phyloP scores from a whole-genome alignment of 2,888 invertebrate genomes.

The Rhagonycha fulva region DNA sequence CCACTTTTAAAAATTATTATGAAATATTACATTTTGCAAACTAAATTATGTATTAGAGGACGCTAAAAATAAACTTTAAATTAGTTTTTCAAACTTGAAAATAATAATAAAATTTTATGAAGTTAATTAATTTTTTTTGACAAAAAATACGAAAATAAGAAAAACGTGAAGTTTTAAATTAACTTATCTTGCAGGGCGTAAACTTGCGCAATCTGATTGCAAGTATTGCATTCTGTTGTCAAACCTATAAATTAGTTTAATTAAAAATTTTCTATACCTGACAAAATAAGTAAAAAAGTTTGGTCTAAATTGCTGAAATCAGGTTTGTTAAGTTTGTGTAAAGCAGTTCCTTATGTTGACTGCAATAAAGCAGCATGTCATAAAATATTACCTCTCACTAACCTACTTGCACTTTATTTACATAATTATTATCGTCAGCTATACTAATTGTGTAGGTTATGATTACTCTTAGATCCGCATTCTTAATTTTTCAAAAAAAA shows the following conservation, averaged over 20 bases:
- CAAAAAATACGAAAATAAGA: neutral
- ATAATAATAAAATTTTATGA: neutral
- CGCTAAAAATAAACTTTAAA: neutral
- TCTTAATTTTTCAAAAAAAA: constrained; percentile 11
- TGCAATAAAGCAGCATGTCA: constrained; percentile 30
- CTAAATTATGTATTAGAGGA: neutral
- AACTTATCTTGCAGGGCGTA: neutral
- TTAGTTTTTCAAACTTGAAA: neutral
- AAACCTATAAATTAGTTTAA: constrained; percentile 13
- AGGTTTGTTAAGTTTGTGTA: constrained; percentile 34
- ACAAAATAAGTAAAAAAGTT: constrained; percentile 10
- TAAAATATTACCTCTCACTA: constrained; percentile 42
- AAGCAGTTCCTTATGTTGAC: constrained; percentile 36
- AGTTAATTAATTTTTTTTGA: neutral
- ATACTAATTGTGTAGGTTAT: constrained; percentile 33
- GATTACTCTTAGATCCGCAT: constrained; percentile 33
- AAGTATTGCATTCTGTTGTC: neutral
- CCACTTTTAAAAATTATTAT: neutral
- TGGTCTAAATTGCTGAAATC: constrained; percentile 35
- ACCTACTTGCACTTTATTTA: constrained; percentile 40
- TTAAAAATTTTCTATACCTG: constrained; percentile 6
- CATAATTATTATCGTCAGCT: constrained; percentile 38
- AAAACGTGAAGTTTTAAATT: neutral
- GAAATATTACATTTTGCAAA: neutral
- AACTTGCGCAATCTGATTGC: neutral